These are phyloP conservation scores for Epizoanthus illoricatus DNA, from an alignment of 92 coral and sea anemone genomes.

Conservation along the genomic window DNA sequence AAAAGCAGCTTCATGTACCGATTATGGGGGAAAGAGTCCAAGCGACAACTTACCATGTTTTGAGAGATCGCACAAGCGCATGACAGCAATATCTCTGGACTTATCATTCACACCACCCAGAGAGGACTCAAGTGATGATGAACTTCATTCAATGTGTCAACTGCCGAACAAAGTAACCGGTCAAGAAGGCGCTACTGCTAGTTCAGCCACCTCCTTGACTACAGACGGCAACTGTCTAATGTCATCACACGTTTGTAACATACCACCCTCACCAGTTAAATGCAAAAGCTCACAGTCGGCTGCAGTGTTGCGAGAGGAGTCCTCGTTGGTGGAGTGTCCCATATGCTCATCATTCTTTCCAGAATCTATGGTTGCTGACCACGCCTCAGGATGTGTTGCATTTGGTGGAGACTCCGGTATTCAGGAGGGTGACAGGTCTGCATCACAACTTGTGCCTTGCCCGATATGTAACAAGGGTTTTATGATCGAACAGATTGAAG, in stretches of 20 bases:
- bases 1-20: neutral
- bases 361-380: conserved; percentile 42
- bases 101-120: conserved; percentile 30
- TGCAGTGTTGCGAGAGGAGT: neutral
- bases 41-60: neutral
- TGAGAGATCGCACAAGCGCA: conserved; percentile 37
- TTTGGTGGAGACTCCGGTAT: conserved; percentile 31
- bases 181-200: neutral
- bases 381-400: conserved; percentile 59
- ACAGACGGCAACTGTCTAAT: neutral
- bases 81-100: conserved; percentile 19
- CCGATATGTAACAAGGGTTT: conserved; percentile 61
- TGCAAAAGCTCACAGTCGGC: neutral
- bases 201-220: neutral
- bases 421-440: conserved; percentile 1
- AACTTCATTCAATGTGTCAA: conserved; percentile 24
- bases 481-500: conserved; percentile 42
- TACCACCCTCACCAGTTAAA: conserved; percentile 18
- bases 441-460: conserved; percentile 45
- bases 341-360: conserved; percentile 56
- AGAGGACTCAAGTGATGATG: conserved; percentile 30
- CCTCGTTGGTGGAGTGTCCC: conserved; percentile 61
- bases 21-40: neutral
- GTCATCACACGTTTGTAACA: neutral
- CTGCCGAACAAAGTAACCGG: neutral